Conservation (phyloP, 2,888 invertebrate species). For the Dynastes maya region DNA sequence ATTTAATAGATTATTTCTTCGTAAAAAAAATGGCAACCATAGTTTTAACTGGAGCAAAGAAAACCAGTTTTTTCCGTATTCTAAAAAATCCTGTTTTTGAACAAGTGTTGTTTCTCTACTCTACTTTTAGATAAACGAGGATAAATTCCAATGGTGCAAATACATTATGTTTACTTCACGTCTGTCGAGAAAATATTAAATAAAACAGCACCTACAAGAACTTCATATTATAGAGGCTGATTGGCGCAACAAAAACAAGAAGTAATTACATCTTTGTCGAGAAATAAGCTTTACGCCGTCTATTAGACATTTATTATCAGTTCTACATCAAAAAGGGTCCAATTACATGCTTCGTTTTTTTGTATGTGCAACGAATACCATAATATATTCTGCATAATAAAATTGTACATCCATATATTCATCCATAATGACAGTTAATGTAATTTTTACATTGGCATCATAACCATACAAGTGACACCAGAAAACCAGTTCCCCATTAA, state of each 20-base stretch:
- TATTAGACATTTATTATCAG: background rate
- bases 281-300: no score
- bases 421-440: background rate
- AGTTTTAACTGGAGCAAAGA: no score
- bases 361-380: background rate
- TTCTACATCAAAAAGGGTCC: background rate
- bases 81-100: no score
- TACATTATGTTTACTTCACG: no score
- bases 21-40: no score
- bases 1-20: no score
- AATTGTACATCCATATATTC: background rate
- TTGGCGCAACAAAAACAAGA: background rate
- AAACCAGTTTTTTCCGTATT: no score
- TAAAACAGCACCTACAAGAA: background rate
- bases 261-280: background rate
- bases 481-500: no score
- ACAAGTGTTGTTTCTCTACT: no score
- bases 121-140: no score
- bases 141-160: no score
- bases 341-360: background rate
- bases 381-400: conserved; percentile 1
- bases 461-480: background rate
- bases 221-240: background rate
- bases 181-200: no score
- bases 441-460: background rate